Evolutionary conservation across 1,140 invertebrate genomes (phyloP), one percentile per base, ranked within the genome.

Genomic region (Neodiprion lecontei): DNA sequence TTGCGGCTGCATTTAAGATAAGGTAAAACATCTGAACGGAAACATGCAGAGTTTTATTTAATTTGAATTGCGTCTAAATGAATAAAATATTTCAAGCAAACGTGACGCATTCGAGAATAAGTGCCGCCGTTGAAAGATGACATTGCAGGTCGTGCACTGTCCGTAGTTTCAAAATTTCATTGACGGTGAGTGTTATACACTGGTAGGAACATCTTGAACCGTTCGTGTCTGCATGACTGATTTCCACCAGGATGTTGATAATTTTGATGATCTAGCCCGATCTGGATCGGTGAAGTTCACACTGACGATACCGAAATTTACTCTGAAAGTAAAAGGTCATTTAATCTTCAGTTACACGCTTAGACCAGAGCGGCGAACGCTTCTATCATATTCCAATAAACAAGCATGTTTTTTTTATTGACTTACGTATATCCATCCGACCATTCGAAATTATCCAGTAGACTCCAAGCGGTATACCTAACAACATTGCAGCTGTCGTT

Each of bases 201-300:
- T 49, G 28, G 28, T 40, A 61, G 53, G 53, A 61, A 61, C 53
- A 61, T 61, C 53, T n/a, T 11, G 53, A 61, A 61, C n/a, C 0
- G 53, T 61, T n/a, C 53, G 53, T 12, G 11, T 61, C 8, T 61
- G 0, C 11, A 61, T 11, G 8, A 74, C 48, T 48, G 53, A 1
- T 49, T 70, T n/a, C 72, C 75, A 76, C 75, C 72, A 76, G 48
- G 69, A 17, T 50, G 75, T 67, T 14, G 75, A 76, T 23, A 65
- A 40, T 21, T 76, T 76, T 28, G 67, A 47, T 12, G 80, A 86
- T 71, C 89, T 80, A 8, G 84, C 83, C 76, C 85, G 80, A 8
- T 82, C 76, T 1, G 88, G 85, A 72, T 88, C 83, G 12, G 77
- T 81, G 72, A 90, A 90, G 79, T 91, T 84, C 7, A 91, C 88